These are phyloP conservation scores for Helostoma temminkii DNA, from an alignment of 2,797 vertebrate species.

Conservation along the genomic window DNA sequence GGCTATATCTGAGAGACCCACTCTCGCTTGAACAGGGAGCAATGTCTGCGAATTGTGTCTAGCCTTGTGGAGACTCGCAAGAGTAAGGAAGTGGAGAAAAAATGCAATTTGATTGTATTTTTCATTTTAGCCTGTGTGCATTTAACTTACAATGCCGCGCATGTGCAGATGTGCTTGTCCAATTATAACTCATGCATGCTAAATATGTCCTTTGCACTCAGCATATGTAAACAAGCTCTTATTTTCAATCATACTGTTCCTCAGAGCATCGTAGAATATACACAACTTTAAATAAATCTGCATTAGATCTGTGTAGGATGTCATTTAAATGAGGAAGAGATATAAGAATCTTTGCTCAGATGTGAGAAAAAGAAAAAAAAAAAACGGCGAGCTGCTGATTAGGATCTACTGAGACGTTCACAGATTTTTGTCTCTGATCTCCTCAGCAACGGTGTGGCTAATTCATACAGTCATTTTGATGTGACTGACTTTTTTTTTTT, in stretches of 20 bases:
- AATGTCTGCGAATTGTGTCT: constrained; percentile 25
- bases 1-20: constrained; percentile 47
- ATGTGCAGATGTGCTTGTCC: neutral
- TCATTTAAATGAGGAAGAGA: constrained; percentile 22
- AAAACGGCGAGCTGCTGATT: constrained; percentile 55
- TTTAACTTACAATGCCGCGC: neutral
- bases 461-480: constrained; percentile 61
- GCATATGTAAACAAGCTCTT: neutral
- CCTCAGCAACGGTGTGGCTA: constrained; percentile 40
- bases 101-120: neutral
- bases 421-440: constrained; percentile 65
- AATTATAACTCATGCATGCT: constrained; percentile 1
- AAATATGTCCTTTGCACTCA: constrained; percentile 2
- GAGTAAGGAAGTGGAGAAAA: neutral
- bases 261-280: neutral
- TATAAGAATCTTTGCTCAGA: constrained; percentile 20
- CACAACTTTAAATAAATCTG: constrained; percentile 9
- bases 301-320: constrained; percentile 4
- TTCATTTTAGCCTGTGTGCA: neutral
- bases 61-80: constrained; percentile 3
- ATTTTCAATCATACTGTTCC: neutral
- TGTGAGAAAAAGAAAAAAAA: constrained; percentile 31
- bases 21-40: constrained; percentile 18
- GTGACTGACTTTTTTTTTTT: constrained; percentile 38
- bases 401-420: constrained; percentile 63